A percentile compares a stretch with the other conserved stretches of the same genome.
Evolutionary conservation across 1,140 invertebrate genomes (phyloP).

Genomic region (Caenorhabditis remanei): DNA sequence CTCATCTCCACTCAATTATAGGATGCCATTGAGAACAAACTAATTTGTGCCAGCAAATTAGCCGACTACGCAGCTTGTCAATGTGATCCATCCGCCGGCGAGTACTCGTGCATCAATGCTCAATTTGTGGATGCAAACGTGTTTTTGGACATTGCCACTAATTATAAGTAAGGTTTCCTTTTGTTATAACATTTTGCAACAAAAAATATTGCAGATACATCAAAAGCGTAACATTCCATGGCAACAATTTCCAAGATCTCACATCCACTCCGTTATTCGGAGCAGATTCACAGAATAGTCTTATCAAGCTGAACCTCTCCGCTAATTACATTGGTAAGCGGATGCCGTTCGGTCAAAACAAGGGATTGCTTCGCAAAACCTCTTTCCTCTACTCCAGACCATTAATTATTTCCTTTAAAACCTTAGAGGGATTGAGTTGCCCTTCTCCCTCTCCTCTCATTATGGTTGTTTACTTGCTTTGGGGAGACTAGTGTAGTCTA

Average conservation of each 20-base stretch:
- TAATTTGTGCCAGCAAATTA: slow-evolving; percentile 71
- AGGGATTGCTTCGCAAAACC: not conserved
- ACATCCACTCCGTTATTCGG: slow-evolving; percentile 74
- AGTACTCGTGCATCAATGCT: slow-evolving; percentile 76
- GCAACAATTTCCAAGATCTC: slow-evolving; percentile 77
- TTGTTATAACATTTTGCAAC: not conserved
- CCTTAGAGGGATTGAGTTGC: slow-evolving; percentile 2
- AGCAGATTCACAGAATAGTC: slow-evolving; percentile 60
- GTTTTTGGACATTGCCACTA: slow-evolving; percentile 72
- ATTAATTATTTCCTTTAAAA: slow-evolving; percentile 36
- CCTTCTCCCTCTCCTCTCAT: not conserved
- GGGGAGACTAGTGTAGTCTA: not conserved
- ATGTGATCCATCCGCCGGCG: slow-evolving; percentile 72
- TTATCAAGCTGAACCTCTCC: slow-evolving; percentile 74
- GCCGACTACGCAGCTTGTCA: slow-evolving; percentile 74
- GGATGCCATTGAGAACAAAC: slow-evolving; percentile 79
- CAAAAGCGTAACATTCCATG: slow-evolving; percentile 75
- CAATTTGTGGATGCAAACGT: slow-evolving; percentile 76
- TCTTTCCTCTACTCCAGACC: not conserved
- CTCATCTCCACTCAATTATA: slow-evolving; percentile 79
- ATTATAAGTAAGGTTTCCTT: slow-evolving; percentile 71
- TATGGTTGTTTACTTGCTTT: slow-evolving; percentile 31
- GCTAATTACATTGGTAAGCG: slow-evolving; percentile 74
- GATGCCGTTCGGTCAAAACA: slow-evolving; percentile 29
- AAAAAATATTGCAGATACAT: slow-evolving; percentile 66